Percentiles rank a stretch among this genome's conserved stretches.
Evolutionary conservation across 2,113 vertebrate species (phyloP).

Genomic region (Ammodytes dubius): DNA sequence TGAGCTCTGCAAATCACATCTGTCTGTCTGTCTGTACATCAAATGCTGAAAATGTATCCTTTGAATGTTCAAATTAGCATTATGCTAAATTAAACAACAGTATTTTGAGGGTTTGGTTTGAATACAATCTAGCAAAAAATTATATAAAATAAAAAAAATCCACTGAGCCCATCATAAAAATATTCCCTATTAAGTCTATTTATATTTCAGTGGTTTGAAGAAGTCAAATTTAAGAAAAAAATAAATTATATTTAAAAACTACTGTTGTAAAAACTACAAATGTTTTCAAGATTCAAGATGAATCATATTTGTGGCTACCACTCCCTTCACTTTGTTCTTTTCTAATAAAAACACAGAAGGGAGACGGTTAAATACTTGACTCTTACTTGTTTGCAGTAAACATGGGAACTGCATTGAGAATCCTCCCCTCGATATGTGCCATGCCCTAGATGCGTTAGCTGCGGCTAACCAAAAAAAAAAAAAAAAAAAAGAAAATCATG

Average conservation of each 20-base stretch:
- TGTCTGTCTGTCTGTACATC: not conserved
- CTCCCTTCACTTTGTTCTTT: not conserved
- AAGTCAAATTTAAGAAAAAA: not conserved
- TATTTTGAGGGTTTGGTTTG: not conserved
- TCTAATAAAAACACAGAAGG: not conserved
- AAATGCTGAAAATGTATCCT: not conserved
- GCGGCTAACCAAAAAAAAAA: slow-evolving; percentile 12
- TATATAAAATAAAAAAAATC: not conserved
- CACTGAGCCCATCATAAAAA: not conserved
- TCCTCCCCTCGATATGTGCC: slow-evolving; percentile 31
- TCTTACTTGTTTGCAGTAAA: not conserved
- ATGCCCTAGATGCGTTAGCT: not conserved
- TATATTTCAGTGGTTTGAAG: not conserved
- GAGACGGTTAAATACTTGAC: not conserved
- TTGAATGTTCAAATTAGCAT: not conserved
- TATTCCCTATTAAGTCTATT: not conserved
- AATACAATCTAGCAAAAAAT: not conserved
- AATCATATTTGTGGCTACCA: not conserved
- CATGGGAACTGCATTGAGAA: not conserved
- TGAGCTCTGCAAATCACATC: not conserved
- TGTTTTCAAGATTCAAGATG: not conserved
- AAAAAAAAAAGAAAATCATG: slow-evolving; percentile 17
- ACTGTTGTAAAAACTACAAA: not conserved
- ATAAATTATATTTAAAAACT: not conserved
- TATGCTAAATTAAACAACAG: not conserved